Evolutionary conservation across 2,113 vertebrate genomes (phyloP).

Genomic region (Dolichallabes microphthalmus): DNA sequence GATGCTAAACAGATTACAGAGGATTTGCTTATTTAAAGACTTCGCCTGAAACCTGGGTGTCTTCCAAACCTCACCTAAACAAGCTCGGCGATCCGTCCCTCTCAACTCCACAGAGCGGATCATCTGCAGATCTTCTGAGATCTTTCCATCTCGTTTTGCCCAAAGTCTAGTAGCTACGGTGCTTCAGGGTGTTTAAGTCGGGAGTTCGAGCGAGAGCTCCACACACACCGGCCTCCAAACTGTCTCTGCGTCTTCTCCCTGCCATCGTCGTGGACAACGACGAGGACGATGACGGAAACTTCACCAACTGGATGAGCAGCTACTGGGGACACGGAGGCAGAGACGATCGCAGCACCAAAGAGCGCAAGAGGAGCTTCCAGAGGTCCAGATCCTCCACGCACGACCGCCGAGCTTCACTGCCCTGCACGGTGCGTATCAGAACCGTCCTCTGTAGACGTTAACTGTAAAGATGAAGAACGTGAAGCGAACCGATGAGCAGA

Average conservation of each 20-base stretch:
- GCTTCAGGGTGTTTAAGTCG: slow-evolving; percentile 19
- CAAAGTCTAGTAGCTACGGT: slow-evolving; percentile 5
- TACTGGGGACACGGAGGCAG: slow-evolving; percentile 88
- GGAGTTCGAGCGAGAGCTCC: slow-evolving; percentile 49
- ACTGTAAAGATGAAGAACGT: neutral
- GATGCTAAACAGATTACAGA: slow-evolving; percentile 73
- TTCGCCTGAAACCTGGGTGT: slow-evolving; percentile 56
- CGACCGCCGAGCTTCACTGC: slow-evolving; percentile 84
- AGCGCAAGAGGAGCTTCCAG: slow-evolving; percentile 73
- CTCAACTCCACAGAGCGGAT: slow-evolving; percentile 13
- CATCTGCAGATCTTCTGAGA: neutral
- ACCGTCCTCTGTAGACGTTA: neutral
- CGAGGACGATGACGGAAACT: slow-evolving; percentile 88
- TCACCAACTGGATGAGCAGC: slow-evolving; percentile 98
- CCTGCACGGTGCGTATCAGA: slow-evolving; percentile 79
- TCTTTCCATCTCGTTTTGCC: neutral
- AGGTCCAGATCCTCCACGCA: slow-evolving; percentile 51
- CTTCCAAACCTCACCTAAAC: slow-evolving; percentile 47
- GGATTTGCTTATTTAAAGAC: slow-evolving; percentile 77
- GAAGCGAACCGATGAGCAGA: neutral
- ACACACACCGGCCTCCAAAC: slow-evolving; percentile 48
- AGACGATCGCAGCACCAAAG: slow-evolving; percentile 66
- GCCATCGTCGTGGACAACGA: slow-evolving; percentile 82
- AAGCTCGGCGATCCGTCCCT: slow-evolving; percentile 52
- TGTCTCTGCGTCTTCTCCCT: slow-evolving; percentile 74